Evolutionary conservation across 2,888 invertebrate genomes (phyloP), one percentile per base, ranked within the genome.

Genomic region (Helobdella robusta): DNA sequence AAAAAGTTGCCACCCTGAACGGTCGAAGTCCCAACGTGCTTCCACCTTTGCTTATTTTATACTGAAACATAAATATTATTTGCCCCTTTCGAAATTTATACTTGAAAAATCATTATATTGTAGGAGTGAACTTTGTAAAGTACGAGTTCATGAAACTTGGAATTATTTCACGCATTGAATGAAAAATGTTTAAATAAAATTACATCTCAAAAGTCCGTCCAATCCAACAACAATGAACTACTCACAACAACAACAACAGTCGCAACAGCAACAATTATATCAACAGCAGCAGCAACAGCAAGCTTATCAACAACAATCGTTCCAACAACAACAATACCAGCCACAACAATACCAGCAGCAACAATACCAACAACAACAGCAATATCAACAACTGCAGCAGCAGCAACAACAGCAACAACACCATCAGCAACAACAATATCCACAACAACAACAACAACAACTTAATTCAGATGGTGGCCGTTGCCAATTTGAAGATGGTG

Each of bases 401-500:
- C 18, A 50, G 5, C 5, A 50, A 5, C 50, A 50, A 50, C 6
- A 5, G 25, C n/a, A 50, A 5, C 5, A 50, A 18, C 50, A 50
- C 6, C 50, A 50, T 4, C 50, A 50, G 25, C 59, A 6, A 59
- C 59, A 44, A 11, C 60, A 44, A 2, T 40, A 28, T 6, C 4
- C 6, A 44, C 36, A 59, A 23, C 60, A 60, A 2, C 60, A 60
- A 40, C 60, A 60, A 6, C 48, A 48, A 23, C 58, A 58, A 58
- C 34, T 44, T 15, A n/a, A 44, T 25, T 48, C 32, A n/a, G 62
- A 44, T 18, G 62, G 62, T 1, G 62, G 62, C 0, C 23, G 62
- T 18, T 62, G 44, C 50, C 62, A 62, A 25, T 62, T 40, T n/a
- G 62, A 46, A 11, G 62, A 62, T 25, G 62, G 62, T 11, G 62